phyloP scores from a whole-genome alignment of 2,113 vertebrate species.

The Phyllopteryx taeniolatus region DNA sequence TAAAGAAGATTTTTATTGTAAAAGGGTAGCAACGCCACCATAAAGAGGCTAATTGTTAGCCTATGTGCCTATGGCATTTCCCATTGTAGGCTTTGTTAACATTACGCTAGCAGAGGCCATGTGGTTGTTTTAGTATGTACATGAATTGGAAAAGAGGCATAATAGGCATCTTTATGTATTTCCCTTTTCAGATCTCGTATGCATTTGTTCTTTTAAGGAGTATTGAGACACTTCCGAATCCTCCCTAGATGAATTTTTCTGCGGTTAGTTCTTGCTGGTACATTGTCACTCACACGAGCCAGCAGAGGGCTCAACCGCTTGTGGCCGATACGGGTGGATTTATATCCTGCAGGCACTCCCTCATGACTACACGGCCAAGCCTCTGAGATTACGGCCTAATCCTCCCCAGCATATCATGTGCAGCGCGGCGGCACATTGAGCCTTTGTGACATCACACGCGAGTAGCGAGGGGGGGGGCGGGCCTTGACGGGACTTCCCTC shows the following conservation, averaged over 20 bases:
- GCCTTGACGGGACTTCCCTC: conserved; percentile 33
- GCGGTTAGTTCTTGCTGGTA: background rate
- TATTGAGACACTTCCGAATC: background rate
- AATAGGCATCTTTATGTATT: too few relatives aligned
- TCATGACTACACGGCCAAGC: conserved; percentile 60
- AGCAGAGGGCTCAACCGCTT: background rate
- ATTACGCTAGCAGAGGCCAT: too few relatives aligned
- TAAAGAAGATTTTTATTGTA: too few relatives aligned
- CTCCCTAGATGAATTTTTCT: background rate
- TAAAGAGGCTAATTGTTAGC: too few relatives aligned
- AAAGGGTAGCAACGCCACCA: too few relatives aligned
- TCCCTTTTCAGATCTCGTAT: background rate
- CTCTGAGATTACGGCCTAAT: conserved; percentile 68
- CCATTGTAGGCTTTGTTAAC: too few relatives aligned
- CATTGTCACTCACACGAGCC: background rate
- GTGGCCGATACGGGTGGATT: conserved; percentile 33
- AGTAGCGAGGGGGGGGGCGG: conserved; percentile 1
- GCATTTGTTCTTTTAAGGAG: background rate
- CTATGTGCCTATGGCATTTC: too few relatives aligned
- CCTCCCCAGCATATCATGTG: conserved; percentile 67
- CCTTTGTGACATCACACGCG: conserved; percentile 45
- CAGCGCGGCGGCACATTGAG: conserved; percentile 53
- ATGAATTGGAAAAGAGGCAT: too few relatives aligned
- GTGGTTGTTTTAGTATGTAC: too few relatives aligned
- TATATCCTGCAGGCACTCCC: conserved; percentile 38